Conservation (phyloP, 2,113 vertebrate genomes). For the Puma concolor region DNA sequence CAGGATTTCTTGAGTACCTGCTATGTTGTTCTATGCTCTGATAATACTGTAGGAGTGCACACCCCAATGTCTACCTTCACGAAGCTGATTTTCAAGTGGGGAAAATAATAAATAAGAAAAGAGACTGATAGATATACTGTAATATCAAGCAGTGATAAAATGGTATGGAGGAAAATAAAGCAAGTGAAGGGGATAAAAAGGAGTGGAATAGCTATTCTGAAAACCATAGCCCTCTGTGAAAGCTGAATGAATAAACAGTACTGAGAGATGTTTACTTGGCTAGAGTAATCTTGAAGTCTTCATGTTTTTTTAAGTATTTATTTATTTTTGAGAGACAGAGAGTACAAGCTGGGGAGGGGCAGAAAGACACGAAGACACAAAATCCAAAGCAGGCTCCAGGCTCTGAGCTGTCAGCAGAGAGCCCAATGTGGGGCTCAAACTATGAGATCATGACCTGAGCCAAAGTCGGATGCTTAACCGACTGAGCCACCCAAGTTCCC, state of each 20-base stretch:
- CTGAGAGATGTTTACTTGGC: neutral
- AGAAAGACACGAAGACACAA: no score
- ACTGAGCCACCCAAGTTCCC: no score
- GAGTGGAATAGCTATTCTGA: neutral
- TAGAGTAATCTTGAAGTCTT: conserved; percentile 25
- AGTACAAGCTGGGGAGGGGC: no score
- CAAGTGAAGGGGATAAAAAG: neutral
- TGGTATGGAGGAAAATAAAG: neutral
- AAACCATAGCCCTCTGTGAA: neutral
- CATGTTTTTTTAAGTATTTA: neutral
- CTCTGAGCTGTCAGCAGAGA: no score
- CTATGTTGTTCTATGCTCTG: neutral
- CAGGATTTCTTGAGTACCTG: neutral
- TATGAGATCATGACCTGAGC: no score
- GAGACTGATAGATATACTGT: neutral
- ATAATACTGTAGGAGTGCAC: neutral
- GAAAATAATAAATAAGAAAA: conserved; percentile 6
- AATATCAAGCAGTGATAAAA: neutral
- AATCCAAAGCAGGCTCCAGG: no score
- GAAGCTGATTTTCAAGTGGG: neutral
- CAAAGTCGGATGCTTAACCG: no score
- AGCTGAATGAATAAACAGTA: conserved; percentile 33
- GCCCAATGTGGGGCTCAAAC: no score
- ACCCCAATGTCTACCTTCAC: neutral
- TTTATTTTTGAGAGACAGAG: no score